Conservation (phyloP, 2,797 vertebrate genomes). For the Neopelma chrysocephalum region DNA sequence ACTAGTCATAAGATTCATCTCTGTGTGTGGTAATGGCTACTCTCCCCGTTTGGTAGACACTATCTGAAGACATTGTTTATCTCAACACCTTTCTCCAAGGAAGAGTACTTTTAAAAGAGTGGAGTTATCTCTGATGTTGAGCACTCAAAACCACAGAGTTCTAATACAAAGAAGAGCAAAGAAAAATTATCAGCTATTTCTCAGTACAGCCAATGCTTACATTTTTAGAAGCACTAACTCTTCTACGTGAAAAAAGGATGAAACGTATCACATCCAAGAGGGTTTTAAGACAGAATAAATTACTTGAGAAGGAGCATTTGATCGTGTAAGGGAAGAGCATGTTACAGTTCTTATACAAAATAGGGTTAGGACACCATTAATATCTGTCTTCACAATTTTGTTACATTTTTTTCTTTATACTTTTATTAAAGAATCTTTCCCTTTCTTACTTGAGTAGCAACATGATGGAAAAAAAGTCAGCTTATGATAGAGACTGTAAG, state of each 20-base stretch:
- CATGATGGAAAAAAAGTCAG: not conserved
- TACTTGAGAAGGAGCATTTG: not conserved
- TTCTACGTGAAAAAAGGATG: not conserved
- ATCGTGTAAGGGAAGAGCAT: not conserved
- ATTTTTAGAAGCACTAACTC: not conserved
- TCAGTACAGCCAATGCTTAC: not conserved
- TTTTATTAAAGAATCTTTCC: not conserved
- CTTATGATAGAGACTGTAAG: not conserved
- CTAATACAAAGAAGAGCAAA: not conserved
- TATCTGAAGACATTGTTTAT: not conserved
- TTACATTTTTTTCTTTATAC: not conserved
- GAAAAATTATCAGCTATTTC: not conserved
- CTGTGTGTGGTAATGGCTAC: not conserved
- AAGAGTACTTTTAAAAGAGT: not conserved
- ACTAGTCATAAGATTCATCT: not conserved
- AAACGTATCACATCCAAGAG: not conserved
- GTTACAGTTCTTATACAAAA: not conserved
- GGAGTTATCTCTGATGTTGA: not conserved
- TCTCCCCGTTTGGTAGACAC: not conserved
- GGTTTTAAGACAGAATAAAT: not conserved
- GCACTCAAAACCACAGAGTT: not conserved
- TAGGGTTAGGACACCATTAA: not conserved
- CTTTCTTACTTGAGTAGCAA: not conserved
- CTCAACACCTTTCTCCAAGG: not conserved
- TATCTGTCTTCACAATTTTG: not conserved